Evolutionary conservation across 2,113 vertebrate species (phyloP).

Genomic region (Plecturocebus donacophilus): DNA sequence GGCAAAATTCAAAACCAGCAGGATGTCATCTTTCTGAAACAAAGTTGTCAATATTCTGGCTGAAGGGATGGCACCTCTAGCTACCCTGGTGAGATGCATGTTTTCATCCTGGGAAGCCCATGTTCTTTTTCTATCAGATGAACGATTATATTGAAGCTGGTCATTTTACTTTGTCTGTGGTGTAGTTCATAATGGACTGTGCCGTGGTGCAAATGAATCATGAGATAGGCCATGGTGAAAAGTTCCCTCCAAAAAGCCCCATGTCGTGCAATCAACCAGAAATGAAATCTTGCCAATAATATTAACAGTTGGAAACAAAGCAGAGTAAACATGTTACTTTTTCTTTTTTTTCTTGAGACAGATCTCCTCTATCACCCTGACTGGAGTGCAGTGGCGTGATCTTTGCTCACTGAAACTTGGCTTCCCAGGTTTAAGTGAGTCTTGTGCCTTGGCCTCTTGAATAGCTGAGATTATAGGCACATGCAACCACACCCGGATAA

Average conservation of each 20-base stretch:
- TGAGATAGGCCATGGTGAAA: too few species aligned
- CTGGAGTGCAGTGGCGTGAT: too few species aligned
- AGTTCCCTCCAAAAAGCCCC: neutral
- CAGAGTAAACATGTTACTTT: neutral
- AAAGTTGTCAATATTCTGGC: neutral
- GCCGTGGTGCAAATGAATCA: neutral
- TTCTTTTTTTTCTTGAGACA: too few species aligned
- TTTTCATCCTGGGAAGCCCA: neutral
- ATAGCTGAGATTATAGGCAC: too few species aligned
- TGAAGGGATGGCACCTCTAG: neutral
- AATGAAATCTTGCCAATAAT: neutral
- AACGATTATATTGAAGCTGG: neutral
- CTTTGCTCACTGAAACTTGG: too few species aligned
- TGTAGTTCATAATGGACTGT: neutral
- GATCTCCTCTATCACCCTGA: too few species aligned
- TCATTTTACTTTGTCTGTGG: neutral
- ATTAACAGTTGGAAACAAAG: constrained; percentile 4
- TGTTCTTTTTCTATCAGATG: neutral
- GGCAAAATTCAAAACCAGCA: neutral
- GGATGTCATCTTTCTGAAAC: neutral
- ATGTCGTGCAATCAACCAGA: neutral
- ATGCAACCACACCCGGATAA: too few species aligned
- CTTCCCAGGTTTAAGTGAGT: too few species aligned
- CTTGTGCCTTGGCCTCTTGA: too few species aligned
- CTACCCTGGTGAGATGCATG: neutral